These are phyloP conservation scores for Drosophila nasuta DNA, from an alignment of 1,140 invertebrate species.

Conservation along the genomic window DNA sequence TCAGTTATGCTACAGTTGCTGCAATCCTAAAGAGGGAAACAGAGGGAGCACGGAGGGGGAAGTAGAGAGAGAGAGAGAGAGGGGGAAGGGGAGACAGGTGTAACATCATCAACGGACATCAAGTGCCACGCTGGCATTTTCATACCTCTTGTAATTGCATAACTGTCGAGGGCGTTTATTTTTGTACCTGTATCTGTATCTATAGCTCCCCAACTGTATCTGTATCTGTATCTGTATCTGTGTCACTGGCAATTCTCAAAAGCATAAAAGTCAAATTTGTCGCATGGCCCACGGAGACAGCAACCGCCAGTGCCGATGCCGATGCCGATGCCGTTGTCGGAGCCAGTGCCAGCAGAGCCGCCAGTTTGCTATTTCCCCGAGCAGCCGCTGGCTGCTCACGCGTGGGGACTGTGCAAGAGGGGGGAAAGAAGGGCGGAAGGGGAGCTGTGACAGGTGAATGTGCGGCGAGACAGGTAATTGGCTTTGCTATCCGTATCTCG, in stretches of 20 bases:
- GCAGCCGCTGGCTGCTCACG: conserved; percentile 50
- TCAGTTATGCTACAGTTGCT: conserved; percentile 12
- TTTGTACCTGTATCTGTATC: conserved; percentile 13
- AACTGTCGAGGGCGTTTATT: conserved; percentile 52
- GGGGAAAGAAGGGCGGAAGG: background rate
- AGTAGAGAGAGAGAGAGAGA: background rate
- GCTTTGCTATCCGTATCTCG: conserved; percentile 68
- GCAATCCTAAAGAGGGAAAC: background rate
- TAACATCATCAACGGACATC: conserved; percentile 50
- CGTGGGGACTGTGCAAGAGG: background rate
- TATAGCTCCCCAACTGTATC: conserved; percentile 1
- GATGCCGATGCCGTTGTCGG: no score
- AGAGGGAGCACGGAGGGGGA: background rate
- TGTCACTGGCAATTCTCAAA: conserved; percentile 80
- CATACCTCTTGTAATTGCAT: conserved; percentile 73
- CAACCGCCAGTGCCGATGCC: conserved; percentile 26
- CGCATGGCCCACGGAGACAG: conserved; percentile 72
- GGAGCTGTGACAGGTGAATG: background rate
- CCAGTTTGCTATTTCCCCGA: conserved; percentile 63
- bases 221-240: conserved; percentile 56
- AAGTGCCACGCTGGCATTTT: conserved; percentile 55
- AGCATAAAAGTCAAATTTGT: conserved; percentile 83
- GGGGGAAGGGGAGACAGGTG: conserved; percentile 13
- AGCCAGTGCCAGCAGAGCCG: conserved; percentile 31
- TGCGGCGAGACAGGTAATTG: conserved; percentile 68